A percentile compares a stretch with the other conserved stretches of the same genome.
phyloP scores from a whole-genome alignment of 1,140 invertebrate species.

The Drosophila oshimai region DNA sequence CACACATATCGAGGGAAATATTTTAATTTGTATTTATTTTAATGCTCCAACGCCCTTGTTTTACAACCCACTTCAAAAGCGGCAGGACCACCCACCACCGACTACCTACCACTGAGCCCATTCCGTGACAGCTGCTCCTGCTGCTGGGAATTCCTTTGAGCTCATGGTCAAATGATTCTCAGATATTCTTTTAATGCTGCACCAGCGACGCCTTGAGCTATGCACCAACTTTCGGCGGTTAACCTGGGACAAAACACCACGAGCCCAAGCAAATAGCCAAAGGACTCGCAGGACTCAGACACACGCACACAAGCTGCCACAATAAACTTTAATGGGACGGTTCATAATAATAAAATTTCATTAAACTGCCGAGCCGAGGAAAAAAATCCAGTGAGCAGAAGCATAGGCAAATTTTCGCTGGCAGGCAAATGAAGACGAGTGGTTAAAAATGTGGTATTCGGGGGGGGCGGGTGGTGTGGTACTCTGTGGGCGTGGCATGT shows the following conservation, averaged over 20 bases:
- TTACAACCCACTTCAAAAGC: slow-evolving; percentile 54
- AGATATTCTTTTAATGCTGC: slow-evolving; percentile 70
- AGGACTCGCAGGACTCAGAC: slow-evolving; percentile 4
- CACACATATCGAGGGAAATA: slow-evolving; percentile 42
- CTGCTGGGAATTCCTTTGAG: slow-evolving; percentile 66
- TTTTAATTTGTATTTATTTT: slow-evolving; percentile 81
- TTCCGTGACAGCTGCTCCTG: slow-evolving; percentile 1
- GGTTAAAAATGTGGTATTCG: slow-evolving; percentile 17
- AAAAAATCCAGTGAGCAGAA: slow-evolving; percentile 17
- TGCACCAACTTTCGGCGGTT: slow-evolving; percentile 72
- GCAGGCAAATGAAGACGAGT: slow-evolving; percentile 68
- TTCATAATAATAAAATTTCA: slow-evolving; percentile 82
- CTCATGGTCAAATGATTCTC: slow-evolving; percentile 74
- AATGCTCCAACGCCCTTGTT: slow-evolving; percentile 67
- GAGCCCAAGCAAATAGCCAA: slow-evolving; percentile 44
- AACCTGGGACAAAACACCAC: slow-evolving; percentile 46
- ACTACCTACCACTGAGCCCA: too few species aligned
- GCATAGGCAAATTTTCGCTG: slow-evolving; percentile 67
- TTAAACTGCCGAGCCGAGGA: slow-evolving; percentile 58
- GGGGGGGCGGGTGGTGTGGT: not conserved
- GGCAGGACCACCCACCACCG: not conserved
- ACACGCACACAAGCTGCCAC: slow-evolving; percentile 1
- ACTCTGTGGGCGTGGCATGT: slow-evolving; percentile 27
- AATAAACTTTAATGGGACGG: slow-evolving; percentile 77
- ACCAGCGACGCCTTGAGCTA: slow-evolving; percentile 47